phyloP scores from a whole-genome alignment of 1,140 invertebrate genomes.

The Cyclargus thomasi region DNA sequence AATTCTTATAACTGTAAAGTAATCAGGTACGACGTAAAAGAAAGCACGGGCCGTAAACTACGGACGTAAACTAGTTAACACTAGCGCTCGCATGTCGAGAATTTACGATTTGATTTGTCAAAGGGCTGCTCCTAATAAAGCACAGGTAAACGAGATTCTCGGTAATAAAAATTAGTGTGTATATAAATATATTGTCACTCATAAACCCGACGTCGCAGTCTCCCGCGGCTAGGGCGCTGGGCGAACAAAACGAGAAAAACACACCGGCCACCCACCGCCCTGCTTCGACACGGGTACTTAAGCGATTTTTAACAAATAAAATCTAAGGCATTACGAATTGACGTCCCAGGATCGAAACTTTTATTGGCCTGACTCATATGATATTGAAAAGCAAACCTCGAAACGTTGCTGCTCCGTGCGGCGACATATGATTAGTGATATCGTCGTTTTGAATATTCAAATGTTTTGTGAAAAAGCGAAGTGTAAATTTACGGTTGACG shows the following conservation, averaged over 20 bases:
- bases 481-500: neutral
- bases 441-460: too few species aligned
- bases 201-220: conserved; percentile 66
- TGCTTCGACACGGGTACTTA: conserved; percentile 75
- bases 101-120: conserved; percentile 69
- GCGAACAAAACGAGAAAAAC: conserved; percentile 61
- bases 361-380: conserved; percentile 18
- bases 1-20: neutral
- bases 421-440: too few species aligned
- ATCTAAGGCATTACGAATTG: conserved; percentile 73
- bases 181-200: conserved; percentile 63
- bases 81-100: conserved; percentile 49
- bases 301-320: conserved; percentile 76
- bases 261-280: conserved; percentile 71
- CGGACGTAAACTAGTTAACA: conserved; percentile 54
- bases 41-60: conserved; percentile 53
- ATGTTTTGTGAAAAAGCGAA: neutral
- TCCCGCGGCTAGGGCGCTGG: conserved; percentile 54
- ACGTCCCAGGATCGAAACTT: conserved; percentile 28
- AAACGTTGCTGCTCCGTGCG: neutral
- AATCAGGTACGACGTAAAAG: neutral
- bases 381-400: neutral
- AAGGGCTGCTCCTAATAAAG: conserved; percentile 58
- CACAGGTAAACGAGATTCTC: conserved; percentile 60
- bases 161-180: conserved; percentile 45